A percentile compares a stretch with the other conserved stretches of the same genome.
Conservation (phyloP, 92 coral and sea anemone genomes). For the Porites cylindrica region DNA sequence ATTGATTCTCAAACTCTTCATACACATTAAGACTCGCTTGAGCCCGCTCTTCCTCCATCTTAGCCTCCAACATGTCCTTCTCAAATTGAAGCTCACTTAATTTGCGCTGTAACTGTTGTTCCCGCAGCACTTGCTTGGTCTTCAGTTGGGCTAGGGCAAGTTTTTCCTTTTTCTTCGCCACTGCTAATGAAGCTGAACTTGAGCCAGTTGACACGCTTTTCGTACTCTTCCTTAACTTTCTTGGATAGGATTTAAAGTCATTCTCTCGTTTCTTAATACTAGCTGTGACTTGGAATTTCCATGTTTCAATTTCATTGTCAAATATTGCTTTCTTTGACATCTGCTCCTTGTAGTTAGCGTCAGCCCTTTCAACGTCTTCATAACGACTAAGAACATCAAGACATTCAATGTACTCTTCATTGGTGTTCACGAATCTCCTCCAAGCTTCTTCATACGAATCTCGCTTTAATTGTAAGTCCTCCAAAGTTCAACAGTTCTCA, state of each 20-base stretch:
- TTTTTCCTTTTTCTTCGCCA: slow-evolving; percentile 10
- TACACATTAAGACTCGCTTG: neutral
- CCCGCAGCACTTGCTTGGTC: neutral
- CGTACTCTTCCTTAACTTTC: neutral
- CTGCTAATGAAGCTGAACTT: neutral
- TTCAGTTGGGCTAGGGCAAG: slow-evolving; percentile 23
- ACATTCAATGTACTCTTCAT: slow-evolving; percentile 38
- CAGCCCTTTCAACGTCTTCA: slow-evolving; percentile 26
- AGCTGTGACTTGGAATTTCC: slow-evolving; percentile 5
- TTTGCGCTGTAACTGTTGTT: slow-evolving; percentile 9
- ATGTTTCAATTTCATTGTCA: slow-evolving; percentile 23
- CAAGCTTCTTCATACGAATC: slow-evolving; percentile 28
- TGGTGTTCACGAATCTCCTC: slow-evolving; percentile 33
- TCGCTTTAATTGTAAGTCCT: slow-evolving; percentile 3
- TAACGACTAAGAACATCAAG: neutral
- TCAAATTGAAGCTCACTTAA: neutral
- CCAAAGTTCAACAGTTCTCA: slow-evolving; percentile 20
- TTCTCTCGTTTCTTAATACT: neutral
- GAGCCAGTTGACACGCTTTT: neutral
- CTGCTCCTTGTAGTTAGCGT: slow-evolving; percentile 19
- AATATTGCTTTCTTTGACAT: slow-evolving; percentile 33
- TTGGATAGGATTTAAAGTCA: neutral
- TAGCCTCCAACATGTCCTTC: slow-evolving; percentile 18
- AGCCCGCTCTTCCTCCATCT: slow-evolving; percentile 21
- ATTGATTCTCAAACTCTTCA: slow-evolving; percentile 1